Percentiles rank a stretch among this genome's conserved stretches.
These are phyloP conservation scores for Otus sunia DNA, from an alignment of 2,113 vertebrate species.

Conservation along the genomic window DNA sequence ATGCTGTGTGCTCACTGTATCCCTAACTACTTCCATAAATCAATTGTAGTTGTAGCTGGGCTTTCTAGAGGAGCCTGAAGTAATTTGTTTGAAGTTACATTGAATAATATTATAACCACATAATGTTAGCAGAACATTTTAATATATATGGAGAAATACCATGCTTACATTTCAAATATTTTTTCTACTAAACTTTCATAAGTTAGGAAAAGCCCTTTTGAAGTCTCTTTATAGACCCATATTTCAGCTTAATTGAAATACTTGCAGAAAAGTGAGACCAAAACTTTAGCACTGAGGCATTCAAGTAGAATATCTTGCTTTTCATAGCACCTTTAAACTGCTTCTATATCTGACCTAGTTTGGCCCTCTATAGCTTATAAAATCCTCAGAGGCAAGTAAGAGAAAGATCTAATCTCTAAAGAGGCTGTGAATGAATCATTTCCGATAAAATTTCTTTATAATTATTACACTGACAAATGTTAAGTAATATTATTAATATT, in stretches of 20 bases:
- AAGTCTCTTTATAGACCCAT: neutral
- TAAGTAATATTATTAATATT: neutral
- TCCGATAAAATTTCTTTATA: neutral
- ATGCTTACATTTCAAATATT: neutral
- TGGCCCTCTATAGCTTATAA: neutral
- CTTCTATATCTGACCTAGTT: neutral
- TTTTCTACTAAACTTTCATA: neutral
- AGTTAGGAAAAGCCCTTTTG: neutral
- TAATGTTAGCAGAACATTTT: neutral
- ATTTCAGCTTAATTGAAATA: neutral
- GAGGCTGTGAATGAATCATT: neutral
- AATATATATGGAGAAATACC: neutral
- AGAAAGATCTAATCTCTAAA: neutral
- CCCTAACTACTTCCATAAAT: neutral
- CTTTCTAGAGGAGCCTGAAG: neutral
- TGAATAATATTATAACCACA: neutral
- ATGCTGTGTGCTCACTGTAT: neutral
- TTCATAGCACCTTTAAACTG: neutral
- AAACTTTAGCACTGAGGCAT: neutral
- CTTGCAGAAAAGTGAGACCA: neutral
- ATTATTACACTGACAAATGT: neutral
- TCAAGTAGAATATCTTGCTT: neutral
- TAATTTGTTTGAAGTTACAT: neutral
- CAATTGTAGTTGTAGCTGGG: neutral
- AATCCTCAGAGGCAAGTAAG: neutral